phyloP scores from a whole-genome alignment of 2,113 vertebrate genomes.

The Panthera uncia region DNA sequence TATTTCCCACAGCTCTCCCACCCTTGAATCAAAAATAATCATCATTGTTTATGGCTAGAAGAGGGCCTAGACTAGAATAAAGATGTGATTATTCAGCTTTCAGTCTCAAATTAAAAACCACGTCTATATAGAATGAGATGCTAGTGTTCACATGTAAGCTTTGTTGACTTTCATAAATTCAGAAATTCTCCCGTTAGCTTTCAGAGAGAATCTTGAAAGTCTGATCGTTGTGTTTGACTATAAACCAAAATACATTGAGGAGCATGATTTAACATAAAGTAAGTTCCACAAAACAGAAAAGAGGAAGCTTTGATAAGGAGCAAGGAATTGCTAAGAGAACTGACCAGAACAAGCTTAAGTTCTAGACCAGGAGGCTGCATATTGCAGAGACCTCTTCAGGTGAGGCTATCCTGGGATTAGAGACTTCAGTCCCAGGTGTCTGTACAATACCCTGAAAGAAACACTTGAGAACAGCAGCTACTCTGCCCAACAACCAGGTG shows the following conservation, averaged over 20 bases:
- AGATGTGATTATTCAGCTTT: background rate
- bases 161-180: background rate
- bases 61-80: background rate
- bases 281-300: background rate
- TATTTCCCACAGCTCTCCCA: background rate
- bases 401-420: background rate
- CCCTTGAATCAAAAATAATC: background rate
- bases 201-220: background rate
- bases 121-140: background rate
- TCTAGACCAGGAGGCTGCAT: background rate
- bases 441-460: background rate
- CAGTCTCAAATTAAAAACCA: background rate
- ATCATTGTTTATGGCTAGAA: background rate
- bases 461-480: background rate
- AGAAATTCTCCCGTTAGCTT: background rate
- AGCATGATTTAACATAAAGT: background rate
- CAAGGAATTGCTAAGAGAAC: background rate
- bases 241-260: background rate
- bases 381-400: background rate
- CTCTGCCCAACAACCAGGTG: background rate
- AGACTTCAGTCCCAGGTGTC: background rate
- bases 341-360: background rate
- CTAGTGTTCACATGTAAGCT: background rate
- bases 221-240: background rate
- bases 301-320: background rate